Evolutionary conservation across 2,888 invertebrate species (phyloP), one percentile per base, ranked within the genome.

Genomic region (Leistus spinibarbis): DNA sequence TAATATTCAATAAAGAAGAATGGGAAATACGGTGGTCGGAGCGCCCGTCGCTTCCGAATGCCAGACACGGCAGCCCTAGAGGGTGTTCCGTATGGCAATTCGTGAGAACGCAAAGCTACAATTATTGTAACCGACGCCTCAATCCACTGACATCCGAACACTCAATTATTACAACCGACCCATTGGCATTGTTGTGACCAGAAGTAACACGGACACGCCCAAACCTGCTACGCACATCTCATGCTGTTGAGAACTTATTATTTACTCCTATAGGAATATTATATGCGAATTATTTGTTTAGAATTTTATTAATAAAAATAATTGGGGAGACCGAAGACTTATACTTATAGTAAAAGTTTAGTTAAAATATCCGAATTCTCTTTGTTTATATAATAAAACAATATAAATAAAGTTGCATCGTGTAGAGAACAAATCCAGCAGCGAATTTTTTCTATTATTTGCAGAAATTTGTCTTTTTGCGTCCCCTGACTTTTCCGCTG

Each of bases 71-170:
- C 27, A 27, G 27, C 27, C 27, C 27, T 27, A 27, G 66, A 60
- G 72, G 72, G 72, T 56, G 72, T 65, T 54, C 10, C 72, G 23
- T 27, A 40, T 40, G 17, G 65, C 72, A 66, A 72, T 81, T 80
- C 83, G 83, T 83, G 84, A 83, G 83, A 83, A 84, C 83, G 81
- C 24, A 82, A 82, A 81, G 82, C 81, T 84, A 82, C 84, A 84
- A 84, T 84, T 84, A 84, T 79, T 82, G 84, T 84, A 84, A 84
- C 84, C 82, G 83, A 84, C 82, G 82, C 82, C 80, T 78, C 80
- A 84, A 84, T 84, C 64, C 72, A 23, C 17, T 56, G 72, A 72
- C 66, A 72, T 72, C 72, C 54, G 72, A 72, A 65, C 64, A 64
- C 57, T 56, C 72, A 72, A 72, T 72, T 72, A 68, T 60, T 22